phyloP scores from a whole-genome alignment of 2,797 vertebrate genomes.

The Macroramphosus scolopax region DNA sequence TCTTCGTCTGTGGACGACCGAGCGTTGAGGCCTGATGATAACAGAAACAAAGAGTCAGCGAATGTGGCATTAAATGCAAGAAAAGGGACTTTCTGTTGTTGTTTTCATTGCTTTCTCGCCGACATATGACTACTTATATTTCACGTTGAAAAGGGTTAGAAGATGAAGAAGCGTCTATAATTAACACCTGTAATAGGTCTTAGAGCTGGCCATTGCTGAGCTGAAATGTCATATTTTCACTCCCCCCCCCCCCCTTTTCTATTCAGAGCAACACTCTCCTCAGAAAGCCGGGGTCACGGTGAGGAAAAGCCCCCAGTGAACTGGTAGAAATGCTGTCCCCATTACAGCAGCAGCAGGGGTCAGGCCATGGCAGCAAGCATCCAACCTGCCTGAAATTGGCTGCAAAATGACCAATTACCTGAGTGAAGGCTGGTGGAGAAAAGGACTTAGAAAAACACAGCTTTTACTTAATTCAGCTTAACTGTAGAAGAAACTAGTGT shows the following conservation, averaged over 20 bases:
- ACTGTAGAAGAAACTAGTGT: slow-evolving; percentile 75
- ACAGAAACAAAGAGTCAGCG: not conserved
- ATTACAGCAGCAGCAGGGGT: slow-evolving; percentile 82
- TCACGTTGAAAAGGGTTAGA: no score
- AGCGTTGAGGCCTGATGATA: not conserved
- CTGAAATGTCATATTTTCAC: slow-evolving; percentile 52
- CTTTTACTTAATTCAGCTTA: slow-evolving; percentile 81
- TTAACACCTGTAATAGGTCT: slow-evolving; percentile 27
- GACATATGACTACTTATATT: no score
- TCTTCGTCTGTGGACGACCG: slow-evolving; percentile 21
- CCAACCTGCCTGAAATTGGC: slow-evolving; percentile 81
- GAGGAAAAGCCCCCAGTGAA: slow-evolving; percentile 68
- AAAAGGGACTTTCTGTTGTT: not conserved
- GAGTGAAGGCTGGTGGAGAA: slow-evolving; percentile 69
- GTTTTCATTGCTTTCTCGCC: not conserved
- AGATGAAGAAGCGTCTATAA: no score
- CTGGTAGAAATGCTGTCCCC: slow-evolving; percentile 73
- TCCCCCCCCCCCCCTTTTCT: slow-evolving; percentile 25
- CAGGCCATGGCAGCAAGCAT: slow-evolving; percentile 77
- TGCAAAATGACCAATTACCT: slow-evolving; percentile 84
- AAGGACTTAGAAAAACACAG: slow-evolving; percentile 72
- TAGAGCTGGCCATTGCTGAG: slow-evolving; percentile 30
- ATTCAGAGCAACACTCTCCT: slow-evolving; percentile 53
- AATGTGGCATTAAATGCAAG: slow-evolving; percentile 6
- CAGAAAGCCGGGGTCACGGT: slow-evolving; percentile 59